These are phyloP conservation scores for Caenorhabditis brenneri DNA, from an alignment of 1,140 invertebrate species.

Conservation along the genomic window DNA sequence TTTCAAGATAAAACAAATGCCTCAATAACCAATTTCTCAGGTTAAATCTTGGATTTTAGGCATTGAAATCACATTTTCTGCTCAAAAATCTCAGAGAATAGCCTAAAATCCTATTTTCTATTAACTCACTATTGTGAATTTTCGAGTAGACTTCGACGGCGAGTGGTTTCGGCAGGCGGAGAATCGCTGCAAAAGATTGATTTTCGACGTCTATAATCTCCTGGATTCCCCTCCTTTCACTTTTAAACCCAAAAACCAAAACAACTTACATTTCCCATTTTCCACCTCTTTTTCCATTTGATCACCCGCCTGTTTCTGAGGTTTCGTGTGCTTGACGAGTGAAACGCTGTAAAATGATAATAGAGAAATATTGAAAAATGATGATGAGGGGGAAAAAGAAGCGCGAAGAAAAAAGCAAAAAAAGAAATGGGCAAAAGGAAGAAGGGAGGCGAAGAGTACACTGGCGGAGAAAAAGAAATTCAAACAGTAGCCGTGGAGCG, in stretches of 20 bases:
- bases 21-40: no score
- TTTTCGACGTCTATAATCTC: no score
- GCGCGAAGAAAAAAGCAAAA: no score
- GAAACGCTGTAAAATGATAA: background rate
- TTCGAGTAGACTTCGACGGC: conserved; percentile 4
- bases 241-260: background rate
- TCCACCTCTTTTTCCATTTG: background rate
- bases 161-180: background rate
- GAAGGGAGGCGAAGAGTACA: no score
- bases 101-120: no score
- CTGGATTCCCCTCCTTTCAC: no score
- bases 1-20: no score
- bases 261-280: background rate
- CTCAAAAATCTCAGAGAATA: background rate
- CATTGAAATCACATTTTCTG: no score
- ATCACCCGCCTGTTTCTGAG: background rate
- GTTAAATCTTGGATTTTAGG: no score
- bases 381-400: no score
- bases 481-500: background rate
- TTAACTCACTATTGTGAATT: conserved; percentile 1
- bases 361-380: no score
- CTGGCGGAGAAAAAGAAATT: background rate
- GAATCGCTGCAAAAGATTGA: background rate
- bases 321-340: background rate
- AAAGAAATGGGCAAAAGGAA: no score